phyloP scores from a whole-genome alignment of 2,113 vertebrate genomes.

The Clarias batrachus region DNA sequence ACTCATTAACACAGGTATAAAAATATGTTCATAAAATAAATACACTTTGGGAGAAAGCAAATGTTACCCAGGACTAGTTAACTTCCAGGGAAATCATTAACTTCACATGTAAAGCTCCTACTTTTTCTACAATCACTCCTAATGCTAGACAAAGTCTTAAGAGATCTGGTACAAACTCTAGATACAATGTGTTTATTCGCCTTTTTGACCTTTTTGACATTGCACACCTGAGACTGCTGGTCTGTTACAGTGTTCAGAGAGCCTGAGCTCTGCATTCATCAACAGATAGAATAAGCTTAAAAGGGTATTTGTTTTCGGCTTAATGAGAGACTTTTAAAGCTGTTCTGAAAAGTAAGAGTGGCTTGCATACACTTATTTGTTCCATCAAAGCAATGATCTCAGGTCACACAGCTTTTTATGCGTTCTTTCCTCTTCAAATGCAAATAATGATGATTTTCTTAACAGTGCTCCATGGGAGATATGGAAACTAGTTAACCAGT shows the following conservation, averaged over 20 bases:
- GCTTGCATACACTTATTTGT: slow-evolving; percentile 20
- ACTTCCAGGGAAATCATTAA: background rate
- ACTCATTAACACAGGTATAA: background rate
- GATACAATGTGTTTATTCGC: background rate
- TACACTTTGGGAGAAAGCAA: background rate
- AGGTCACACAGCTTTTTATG: slow-evolving; percentile 29
- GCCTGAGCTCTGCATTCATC: slow-evolving; percentile 30
- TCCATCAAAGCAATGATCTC: slow-evolving; percentile 17
- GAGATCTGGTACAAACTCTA: background rate
- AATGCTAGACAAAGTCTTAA: background rate
- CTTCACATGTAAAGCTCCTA: background rate
- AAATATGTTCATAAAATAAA: background rate
- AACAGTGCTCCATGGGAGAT: background rate
- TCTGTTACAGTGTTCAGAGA: slow-evolving; percentile 35
- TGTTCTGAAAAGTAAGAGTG: slow-evolving; percentile 32
- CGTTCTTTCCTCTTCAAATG: slow-evolving; percentile 5
- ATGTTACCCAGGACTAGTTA: background rate
- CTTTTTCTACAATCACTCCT: background rate
- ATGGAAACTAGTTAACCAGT: background rate
- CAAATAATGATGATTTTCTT: background rate
- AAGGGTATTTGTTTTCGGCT: slow-evolving; percentile 55
- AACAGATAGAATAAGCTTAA: slow-evolving; percentile 38
- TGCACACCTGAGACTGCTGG: slow-evolving; percentile 27
- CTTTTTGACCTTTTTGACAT: slow-evolving; percentile 22
- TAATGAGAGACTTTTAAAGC: slow-evolving; percentile 46